Evolutionary conservation across 1,140 invertebrate genomes (phyloP).

Genomic region (Periplaneta americana): DNA sequence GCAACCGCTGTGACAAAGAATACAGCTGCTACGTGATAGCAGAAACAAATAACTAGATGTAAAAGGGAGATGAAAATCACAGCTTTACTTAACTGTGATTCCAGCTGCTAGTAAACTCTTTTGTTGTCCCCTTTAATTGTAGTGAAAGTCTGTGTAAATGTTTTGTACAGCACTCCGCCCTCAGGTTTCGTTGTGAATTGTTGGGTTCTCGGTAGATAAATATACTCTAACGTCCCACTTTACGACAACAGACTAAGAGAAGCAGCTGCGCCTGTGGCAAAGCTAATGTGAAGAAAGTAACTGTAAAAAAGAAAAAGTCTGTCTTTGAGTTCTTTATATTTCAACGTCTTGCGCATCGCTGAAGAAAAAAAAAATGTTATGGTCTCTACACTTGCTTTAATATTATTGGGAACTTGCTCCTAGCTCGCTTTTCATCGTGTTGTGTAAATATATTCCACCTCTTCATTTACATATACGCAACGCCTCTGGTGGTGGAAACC

Average conservation of each 20-base stretch:
- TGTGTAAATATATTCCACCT: not conserved
- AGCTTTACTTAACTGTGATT: not conserved
- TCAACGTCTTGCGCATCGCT: not conserved
- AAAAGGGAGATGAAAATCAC: too few species aligned
- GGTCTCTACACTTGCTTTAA: not conserved
- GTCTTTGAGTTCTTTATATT: not conserved
- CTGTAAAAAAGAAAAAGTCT: not conserved
- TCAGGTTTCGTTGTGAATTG: not conserved
- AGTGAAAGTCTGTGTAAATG: not conserved
- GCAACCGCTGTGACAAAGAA: too few species aligned
- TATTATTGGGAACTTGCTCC: not conserved
- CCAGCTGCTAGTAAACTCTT: not conserved
- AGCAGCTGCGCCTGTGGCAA: not conserved
- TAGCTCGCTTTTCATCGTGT: not conserved
- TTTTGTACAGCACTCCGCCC: not conserved
- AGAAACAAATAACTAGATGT: too few species aligned
- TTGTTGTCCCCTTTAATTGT: too few species aligned
- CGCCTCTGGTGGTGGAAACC: not conserved
- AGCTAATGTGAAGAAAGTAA: not conserved
- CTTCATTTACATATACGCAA: not conserved
- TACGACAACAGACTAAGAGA: not conserved
- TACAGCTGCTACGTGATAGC: too few species aligned
- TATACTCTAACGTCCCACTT: not conserved
- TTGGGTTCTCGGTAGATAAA: not conserved
- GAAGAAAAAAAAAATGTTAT: not conserved